Conservation (phyloP, 2,113 vertebrate species). For the Nesoenas mayeri region DNA sequence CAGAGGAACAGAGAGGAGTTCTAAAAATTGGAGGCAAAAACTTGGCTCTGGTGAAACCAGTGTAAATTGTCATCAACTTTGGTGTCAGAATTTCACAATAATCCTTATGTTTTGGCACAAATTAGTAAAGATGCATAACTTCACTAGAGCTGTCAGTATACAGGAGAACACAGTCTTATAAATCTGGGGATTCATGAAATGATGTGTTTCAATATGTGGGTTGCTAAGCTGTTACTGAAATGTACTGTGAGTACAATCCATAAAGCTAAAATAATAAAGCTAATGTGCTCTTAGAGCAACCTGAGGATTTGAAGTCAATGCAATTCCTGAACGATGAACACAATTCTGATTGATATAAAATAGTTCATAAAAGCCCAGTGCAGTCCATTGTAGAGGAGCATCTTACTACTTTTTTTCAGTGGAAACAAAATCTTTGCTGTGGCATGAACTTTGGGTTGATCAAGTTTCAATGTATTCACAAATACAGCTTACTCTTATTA, state of each 20-base stretch:
- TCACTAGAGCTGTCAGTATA: neutral
- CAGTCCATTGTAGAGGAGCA: neutral
- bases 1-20: neutral
- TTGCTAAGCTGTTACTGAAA: conserved; percentile 7
- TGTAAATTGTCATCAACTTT: neutral
- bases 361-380: neutral
- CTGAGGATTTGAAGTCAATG: conserved; percentile 18
- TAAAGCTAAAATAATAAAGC: conserved; percentile 34
- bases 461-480: neutral
- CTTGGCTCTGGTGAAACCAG: neutral
- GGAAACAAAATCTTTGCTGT: neutral
- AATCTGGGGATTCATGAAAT: neutral
- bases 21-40: neutral
- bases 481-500: conserved; percentile 15
- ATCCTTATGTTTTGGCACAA: neutral
- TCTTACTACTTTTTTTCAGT: neutral
- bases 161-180: neutral
- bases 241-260: neutral
- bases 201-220: neutral
- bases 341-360: conserved; percentile 19
- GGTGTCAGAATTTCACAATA: neutral
- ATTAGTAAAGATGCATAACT: neutral
- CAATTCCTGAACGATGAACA: neutral
- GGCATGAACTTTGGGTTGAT: neutral
- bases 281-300: conserved; percentile 17